Base-by-base conservation (phyloP, 2,113 vertebrate species). In the Phylloscopus whistleri region DNA sequence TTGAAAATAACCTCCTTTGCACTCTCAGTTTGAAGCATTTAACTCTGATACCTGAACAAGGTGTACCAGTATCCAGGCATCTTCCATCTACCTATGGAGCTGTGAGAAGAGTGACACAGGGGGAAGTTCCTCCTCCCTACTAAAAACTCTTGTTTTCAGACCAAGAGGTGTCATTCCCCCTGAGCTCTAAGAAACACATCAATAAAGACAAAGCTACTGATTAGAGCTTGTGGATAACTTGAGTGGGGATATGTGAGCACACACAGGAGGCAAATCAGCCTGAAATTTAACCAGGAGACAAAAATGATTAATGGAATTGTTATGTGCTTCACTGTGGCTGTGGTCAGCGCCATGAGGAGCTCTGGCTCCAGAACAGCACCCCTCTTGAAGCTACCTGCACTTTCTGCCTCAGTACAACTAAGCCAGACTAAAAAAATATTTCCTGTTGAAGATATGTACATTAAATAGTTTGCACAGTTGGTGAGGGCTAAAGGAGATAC, bases 11-110 rank as follows among this genome's bases (percentile, higher is more conserved):
- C 2, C 20, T 77, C 23, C 26, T 74, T 94, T 77, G 69, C 44
- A 82, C 31, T 26, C 30, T 55, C 23, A 73, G 12, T 76, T 81
- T 59, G 58, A 80, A 81, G 17, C 35, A 74, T 28, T 88, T 46
- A 56, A 5, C n/a, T 16, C 18, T 39, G 30, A 5, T 62, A 22
- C 35, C 1, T 8, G 58, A 70, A 56, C 16, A 51, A 69, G 56
- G 20, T 11, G 16, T 39, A 35, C 21, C 39, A 59, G 18, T 33
- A 64, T 46, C 59, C 49, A 68, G 43, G 14, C 49, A 75, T 24
- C n/a, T 44, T 67, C 48, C 43, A 30, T 22, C 49, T 27, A 9
- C 0, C 0, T 12, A 21, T 9, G 27, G 67, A 63, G 44, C 15
- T n/a, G 35, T 37, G 56, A 48, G 56, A 84, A 66, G 31, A 59